Base-by-base conservation (phyloP, 2,888 invertebrate species). In the Hypsopygia costalis region DNA sequence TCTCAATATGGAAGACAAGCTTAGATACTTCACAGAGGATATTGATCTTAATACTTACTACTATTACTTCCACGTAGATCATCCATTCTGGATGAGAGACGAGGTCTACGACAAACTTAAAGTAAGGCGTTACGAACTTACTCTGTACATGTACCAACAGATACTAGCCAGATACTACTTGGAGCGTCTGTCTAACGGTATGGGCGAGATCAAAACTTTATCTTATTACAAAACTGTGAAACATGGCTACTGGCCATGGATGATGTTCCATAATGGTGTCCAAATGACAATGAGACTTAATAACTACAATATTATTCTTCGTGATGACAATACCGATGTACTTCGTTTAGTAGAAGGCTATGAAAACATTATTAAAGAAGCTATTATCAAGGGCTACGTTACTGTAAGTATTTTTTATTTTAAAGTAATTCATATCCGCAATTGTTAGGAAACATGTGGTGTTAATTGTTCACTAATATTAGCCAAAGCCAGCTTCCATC, bases 1-100 rank as follows among this genome's bases (percentile, higher is more conserved):
- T 49, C 72, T 90, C 31, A 89, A 89, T 54, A 75, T 81, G 1
- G 92, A 93, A 52, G 90, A 91, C 62, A 87, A 73, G 36, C 75
- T 93, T 11, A 88, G 91, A 44, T 93, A 93, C 69, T 93, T 92
- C 71, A 91, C 91, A 8, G 92, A 93, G 67, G 93, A 93, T 56
- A 89, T 92, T 52, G 92, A 90, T 43, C 78, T 92, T 6, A 93
- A 92, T 71, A 78, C 88, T 3, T 92, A 90, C 68, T 92, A 92
- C 66, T 91, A 90, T 70, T 91, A 89, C 71, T 90, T 90, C 86
- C 90, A 92, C 51, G 67, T 90, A 40, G 90, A 91, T 49, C 89
- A 81, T 57, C 92, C 92, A n/a, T 92, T 91, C 85, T 92, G 92
- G 91, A 82, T 92, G 86, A 86, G 81, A 31, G 80, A 85, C 36